A percentile compares a stretch with the other conserved stretches of the same genome.
phyloP scores from a whole-genome alignment of 2,113 vertebrate genomes.

The Stegastes partitus region DNA sequence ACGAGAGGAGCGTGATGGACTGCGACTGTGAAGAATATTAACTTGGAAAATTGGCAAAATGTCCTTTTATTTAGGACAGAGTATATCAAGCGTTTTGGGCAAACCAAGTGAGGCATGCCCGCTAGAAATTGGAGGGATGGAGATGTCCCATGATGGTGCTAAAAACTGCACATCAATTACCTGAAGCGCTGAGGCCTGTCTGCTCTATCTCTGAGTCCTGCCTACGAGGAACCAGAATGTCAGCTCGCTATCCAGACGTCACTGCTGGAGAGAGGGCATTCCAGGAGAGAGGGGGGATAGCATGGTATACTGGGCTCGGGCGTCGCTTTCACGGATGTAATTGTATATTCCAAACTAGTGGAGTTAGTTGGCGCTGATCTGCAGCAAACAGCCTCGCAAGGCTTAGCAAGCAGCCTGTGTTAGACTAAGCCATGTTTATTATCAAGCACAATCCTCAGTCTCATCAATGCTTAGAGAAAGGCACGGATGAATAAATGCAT shows the following conservation, averaged over 20 bases:
- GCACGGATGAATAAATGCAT: slow-evolving; percentile 75
- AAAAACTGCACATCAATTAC: slow-evolving; percentile 83
- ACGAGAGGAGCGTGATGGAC: slow-evolving; percentile 36
- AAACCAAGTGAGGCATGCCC: slow-evolving; percentile 59
- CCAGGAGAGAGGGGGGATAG: slow-evolving; percentile 3
- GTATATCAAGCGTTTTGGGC: slow-evolving; percentile 64
- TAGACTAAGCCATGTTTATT: slow-evolving; percentile 74
- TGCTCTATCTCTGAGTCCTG: slow-evolving; percentile 55
- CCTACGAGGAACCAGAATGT: slow-evolving; percentile 61
- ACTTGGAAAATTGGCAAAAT: slow-evolving; percentile 53
- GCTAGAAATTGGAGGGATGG: slow-evolving; percentile 65
- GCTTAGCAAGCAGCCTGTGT: slow-evolving; percentile 72
- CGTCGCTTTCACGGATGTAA: slow-evolving; percentile 27
- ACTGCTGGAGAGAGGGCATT: slow-evolving; percentile 29
- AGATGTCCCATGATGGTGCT: slow-evolving; percentile 75
- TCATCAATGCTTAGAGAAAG: slow-evolving; percentile 73
- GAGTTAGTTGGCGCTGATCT: slow-evolving; percentile 65
- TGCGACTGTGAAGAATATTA: slow-evolving; percentile 52
- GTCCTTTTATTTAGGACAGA: slow-evolving; percentile 73
- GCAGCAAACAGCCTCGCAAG: slow-evolving; percentile 70
- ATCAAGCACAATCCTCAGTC: slow-evolving; percentile 73
- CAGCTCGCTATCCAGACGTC: slow-evolving; percentile 49
- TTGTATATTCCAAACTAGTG: slow-evolving; percentile 54
- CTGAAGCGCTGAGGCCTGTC: slow-evolving; percentile 75
- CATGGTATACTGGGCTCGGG: slow-evolving; percentile 3